Evolutionary conservation across 1,140 invertebrate species (phyloP).

Genomic region (Galendromus occidentalis): DNA sequence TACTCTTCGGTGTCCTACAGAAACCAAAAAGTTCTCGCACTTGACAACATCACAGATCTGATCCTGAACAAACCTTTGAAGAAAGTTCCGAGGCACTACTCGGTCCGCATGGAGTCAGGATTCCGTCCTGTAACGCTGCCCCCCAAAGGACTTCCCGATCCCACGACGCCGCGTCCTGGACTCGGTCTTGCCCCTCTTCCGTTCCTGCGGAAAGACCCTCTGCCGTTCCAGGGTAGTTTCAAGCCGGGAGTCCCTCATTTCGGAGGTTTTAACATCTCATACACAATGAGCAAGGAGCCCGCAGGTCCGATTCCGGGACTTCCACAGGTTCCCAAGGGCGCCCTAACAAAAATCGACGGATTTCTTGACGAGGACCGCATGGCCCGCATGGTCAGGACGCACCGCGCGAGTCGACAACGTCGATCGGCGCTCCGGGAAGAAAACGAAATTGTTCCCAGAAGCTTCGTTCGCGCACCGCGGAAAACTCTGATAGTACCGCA

Average conservation of each 20-base stretch:
- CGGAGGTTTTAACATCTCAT: conserved; percentile 20
- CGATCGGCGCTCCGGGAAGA: neutral
- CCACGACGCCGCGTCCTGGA: neutral
- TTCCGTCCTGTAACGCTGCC: neutral
- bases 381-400: neutral
- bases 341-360: neutral
- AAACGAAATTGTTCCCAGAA: no score
- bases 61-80: neutral
- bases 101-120: conserved; percentile 7
- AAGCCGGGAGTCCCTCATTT: conserved; percentile 20
- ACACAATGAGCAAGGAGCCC: neutral
- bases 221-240: conserved; percentile 20
- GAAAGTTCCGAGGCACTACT: neutral
- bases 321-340: conserved; percentile 3
- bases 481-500: neutral
- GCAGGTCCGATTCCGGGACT: neutral
- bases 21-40: neutral
- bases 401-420: neutral
- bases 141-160: neutral
- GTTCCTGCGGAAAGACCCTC: conserved; percentile 17
- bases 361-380: conserved; percentile 1
- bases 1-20: neutral
- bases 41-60: conserved; percentile 2
- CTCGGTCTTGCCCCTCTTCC: conserved; percentile 10
- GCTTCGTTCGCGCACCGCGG: neutral